Conservation (phyloP, 2,797 vertebrate species). For the Neopelma chrysocephalum region DNA sequence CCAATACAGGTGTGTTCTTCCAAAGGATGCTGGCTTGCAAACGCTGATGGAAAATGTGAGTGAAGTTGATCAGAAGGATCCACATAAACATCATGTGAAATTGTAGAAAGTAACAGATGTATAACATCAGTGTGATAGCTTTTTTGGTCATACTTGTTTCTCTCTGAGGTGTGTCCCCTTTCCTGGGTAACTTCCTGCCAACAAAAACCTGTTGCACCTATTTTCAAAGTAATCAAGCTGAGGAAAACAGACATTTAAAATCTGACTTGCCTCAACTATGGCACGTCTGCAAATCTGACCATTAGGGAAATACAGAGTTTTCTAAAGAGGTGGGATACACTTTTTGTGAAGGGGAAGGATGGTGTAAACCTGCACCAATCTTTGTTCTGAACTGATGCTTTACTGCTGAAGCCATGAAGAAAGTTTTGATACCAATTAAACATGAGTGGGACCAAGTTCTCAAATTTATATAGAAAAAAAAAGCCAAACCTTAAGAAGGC, state of each 20-base stretch:
- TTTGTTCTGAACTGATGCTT: neutral
- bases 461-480: neutral
- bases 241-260: neutral
- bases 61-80: neutral
- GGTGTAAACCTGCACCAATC: neutral
- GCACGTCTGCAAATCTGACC: neutral
- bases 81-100: neutral
- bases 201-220: neutral
- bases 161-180: constrained; percentile 33
- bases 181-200: constrained; percentile 47
- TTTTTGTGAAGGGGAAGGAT: neutral
- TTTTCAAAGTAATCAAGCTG: neutral
- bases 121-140: neutral
- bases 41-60: neutral
- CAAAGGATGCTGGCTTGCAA: neutral
- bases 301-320: neutral
- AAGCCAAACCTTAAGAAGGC: neutral
- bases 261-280: neutral
- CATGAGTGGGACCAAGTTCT: neutral
- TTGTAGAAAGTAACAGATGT: neutral
- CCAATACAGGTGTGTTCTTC: neutral
- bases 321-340: neutral
- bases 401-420: neutral
- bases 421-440: neutral
- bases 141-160: constrained; percentile 9